A percentile compares a stretch with the other conserved stretches of the same genome.
Conservation (phyloP, 2,888 invertebrate genomes). For the Blomia tropicalis region DNA sequence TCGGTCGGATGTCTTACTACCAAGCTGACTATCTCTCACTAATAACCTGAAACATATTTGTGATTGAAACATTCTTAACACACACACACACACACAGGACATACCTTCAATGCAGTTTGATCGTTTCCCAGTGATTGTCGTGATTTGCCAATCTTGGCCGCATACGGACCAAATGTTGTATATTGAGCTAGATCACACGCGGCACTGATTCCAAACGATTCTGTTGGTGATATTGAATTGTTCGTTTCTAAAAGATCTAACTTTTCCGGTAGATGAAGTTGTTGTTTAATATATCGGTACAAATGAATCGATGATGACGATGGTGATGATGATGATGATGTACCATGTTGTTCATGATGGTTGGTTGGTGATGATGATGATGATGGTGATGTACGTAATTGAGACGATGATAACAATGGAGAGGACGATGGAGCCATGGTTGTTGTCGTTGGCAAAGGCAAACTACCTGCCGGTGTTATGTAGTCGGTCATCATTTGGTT, state of each 20-base stretch:
- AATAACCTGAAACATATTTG: too few relatives aligned
- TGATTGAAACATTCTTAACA: too few relatives aligned
- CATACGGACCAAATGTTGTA: constrained; percentile 13
- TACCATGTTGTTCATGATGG: too few relatives aligned
- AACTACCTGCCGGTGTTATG: neutral
- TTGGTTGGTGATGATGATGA: neutral
- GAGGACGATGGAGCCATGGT: constrained; percentile 1
- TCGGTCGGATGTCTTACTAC: too few relatives aligned
- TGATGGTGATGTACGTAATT: neutral
- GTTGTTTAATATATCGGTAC: constrained; percentile 7
- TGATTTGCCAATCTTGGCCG: constrained; percentile 6
- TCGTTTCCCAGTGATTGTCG: neutral
- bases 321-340: neutral
- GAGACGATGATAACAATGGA: neutral
- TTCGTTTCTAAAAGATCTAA: neutral
- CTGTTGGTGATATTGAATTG: neutral
- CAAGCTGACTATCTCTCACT: too few relatives aligned
- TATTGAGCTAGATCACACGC: constrained; percentile 6
- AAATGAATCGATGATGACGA: neutral
- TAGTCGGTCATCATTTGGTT: constrained; percentile 5
- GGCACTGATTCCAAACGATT: constrained; percentile 1
- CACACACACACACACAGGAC: neutral
- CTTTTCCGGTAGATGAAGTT: constrained; percentile 2
- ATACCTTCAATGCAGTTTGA: neutral
- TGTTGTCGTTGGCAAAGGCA: neutral